Percentiles rank a stretch among this genome's conserved stretches.
Evolutionary conservation across 2,797 vertebrate genomes (phyloP).

Genomic region (Gorsachius magnificus): DNA sequence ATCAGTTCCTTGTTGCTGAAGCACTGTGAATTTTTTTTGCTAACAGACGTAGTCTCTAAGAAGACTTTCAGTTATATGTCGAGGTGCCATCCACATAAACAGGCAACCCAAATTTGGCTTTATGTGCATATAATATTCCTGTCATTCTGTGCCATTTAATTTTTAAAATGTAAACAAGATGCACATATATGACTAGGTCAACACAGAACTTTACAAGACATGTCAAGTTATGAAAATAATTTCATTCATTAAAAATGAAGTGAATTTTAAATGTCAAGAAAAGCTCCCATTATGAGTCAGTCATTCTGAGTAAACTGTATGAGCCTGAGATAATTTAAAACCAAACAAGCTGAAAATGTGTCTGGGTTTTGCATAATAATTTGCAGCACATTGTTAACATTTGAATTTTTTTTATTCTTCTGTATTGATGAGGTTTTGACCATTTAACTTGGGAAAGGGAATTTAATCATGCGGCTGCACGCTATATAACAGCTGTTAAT

Average conservation of each 20-base stretch:
- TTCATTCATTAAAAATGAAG: neutral
- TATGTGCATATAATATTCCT: neutral
- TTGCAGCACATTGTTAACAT: neutral
- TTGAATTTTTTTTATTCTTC: neutral
- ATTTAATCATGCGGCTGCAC: neutral
- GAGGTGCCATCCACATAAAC: neutral
- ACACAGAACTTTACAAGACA: neutral
- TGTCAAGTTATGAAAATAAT: neutral
- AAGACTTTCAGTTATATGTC: neutral
- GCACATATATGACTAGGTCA: neutral
- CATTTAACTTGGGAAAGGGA: neutral
- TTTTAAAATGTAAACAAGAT: neutral
- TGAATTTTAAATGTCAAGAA: neutral
- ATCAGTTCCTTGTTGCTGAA: neutral
- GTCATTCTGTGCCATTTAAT: neutral
- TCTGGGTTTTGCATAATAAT: neutral
- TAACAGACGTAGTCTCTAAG: neutral
- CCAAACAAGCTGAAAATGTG: neutral
- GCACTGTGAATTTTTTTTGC: neutral
- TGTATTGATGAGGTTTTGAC: neutral
- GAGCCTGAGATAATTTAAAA: neutral
- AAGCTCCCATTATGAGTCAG: neutral
- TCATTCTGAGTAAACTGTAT: neutral
- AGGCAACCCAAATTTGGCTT: neutral
- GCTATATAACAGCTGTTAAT: neutral